Conservation (phyloP, 2,888 invertebrate genomes). For the Catonia carolina region DNA sequence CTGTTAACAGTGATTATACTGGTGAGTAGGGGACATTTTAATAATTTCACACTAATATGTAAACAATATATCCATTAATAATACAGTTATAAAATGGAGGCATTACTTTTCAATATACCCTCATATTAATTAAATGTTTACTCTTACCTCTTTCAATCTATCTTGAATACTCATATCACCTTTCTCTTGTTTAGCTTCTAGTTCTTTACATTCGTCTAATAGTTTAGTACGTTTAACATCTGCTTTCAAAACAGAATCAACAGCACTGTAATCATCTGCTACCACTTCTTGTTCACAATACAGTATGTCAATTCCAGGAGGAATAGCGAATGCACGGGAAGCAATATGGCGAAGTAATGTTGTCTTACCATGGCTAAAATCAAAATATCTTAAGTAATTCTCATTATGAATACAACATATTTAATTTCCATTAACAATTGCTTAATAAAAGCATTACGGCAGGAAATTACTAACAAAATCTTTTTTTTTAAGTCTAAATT, state of each 20-base stretch:
- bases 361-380: slow-evolving; percentile 87
- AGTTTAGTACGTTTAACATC: slow-evolving; percentile 82
- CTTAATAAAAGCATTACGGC: neutral
- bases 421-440: too few species aligned
- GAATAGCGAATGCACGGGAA: slow-evolving; percentile 83
- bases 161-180: slow-evolving; percentile 69
- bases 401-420: slow-evolving; percentile 5
- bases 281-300: slow-evolving; percentile 98
- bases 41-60: too few species aligned
- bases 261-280: slow-evolving; percentile 88
- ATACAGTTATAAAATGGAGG: too few species aligned
- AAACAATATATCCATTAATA: too few species aligned
- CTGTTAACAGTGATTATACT: too few species aligned
- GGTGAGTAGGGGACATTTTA: too few species aligned
- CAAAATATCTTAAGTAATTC: too few species aligned
- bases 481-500: too few species aligned
- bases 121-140: too few species aligned
- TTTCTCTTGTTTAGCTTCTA: slow-evolving; percentile 61
- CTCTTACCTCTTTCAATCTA: slow-evolving; percentile 67
- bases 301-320: slow-evolving; percentile 91
- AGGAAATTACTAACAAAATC: neutral
- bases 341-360: slow-evolving; percentile 91
- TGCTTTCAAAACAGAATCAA: slow-evolving; percentile 87
- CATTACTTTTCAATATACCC: too few species aligned
- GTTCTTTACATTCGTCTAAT: slow-evolving; percentile 71